A percentile compares a stretch with the other conserved stretches of the same genome.
phyloP scores from a whole-genome alignment of 2,888 invertebrate genomes.

The Hyalella azteca region DNA sequence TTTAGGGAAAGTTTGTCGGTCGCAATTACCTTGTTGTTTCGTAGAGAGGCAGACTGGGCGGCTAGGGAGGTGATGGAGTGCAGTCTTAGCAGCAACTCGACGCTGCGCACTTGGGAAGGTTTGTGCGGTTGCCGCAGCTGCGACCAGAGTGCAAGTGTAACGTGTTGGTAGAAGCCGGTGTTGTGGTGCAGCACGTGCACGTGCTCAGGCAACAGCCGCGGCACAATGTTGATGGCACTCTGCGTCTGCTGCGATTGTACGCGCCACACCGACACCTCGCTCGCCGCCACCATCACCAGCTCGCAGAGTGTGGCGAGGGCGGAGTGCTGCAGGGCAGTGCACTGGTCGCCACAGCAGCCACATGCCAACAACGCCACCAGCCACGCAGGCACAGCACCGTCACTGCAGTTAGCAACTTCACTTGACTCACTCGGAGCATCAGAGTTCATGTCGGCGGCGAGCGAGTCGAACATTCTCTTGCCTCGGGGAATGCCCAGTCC shows the following conservation, averaged over 20 bases:
- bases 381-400: conserved; percentile 48
- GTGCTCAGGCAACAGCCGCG: conserved; percentile 51
- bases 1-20: too few species aligned
- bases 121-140: conserved; percentile 42
- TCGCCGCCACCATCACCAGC: conserved; percentile 71
- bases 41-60: background rate
- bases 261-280: conserved; percentile 60
- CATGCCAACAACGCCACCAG: conserved; percentile 59
- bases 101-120: conserved; percentile 49
- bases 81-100: conserved; percentile 55
- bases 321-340: conserved; percentile 64
- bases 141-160: conserved; percentile 51
- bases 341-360: conserved; percentile 58
- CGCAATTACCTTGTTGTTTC: background rate
- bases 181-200: conserved; percentile 48
- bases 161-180: conserved; percentile 54
- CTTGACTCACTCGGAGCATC: background rate
- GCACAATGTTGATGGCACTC: conserved; percentile 51
- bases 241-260: conserved; percentile 52
- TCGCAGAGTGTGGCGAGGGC: conserved; percentile 77
- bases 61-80: conserved; percentile 40
- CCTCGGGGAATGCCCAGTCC: background rate
- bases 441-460: background rate
- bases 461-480: background rate
- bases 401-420: conserved; percentile 66